Percentiles rank a stretch among this genome's conserved stretches.
Evolutionary conservation across 2,797 vertebrate genomes (phyloP).

Genomic region (Parauchenoglanis ngamensis): DNA sequence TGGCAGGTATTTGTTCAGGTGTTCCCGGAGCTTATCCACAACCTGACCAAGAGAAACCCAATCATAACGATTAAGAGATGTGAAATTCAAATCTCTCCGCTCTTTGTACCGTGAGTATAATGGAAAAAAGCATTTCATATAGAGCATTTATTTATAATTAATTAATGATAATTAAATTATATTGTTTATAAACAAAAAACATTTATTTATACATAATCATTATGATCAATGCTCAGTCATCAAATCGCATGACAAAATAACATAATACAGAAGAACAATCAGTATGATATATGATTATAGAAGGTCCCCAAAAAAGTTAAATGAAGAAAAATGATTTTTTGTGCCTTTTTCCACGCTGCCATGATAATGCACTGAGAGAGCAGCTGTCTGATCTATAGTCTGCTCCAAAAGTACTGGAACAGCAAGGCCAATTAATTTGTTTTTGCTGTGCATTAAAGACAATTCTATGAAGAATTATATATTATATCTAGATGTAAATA

Average conservation of each 20-base stretch:
- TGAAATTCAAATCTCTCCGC: background rate
- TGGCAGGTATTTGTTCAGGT: slow-evolving; percentile 85
- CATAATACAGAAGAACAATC: background rate
- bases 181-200: too few species aligned
- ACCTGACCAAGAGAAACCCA: slow-evolving; percentile 74
- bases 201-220: background rate
- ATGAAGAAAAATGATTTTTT: background rate
- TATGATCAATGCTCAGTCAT: background rate
- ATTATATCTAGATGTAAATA: too few species aligned
- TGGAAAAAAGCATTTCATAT: too few species aligned
- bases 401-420: too few species aligned
- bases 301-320: background rate
- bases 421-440: too few species aligned
- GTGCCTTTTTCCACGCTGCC: background rate
- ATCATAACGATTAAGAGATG: background rate
- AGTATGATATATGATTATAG: background rate
- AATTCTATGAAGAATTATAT: too few species aligned
- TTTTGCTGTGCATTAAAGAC: too few species aligned
- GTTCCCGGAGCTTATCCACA: slow-evolving; percentile 87
- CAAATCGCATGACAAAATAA: background rate
- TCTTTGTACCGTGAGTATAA: background rate
- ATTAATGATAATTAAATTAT: too few species aligned
- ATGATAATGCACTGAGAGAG: background rate
- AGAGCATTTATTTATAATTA: too few species aligned
- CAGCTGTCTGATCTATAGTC: background rate